Evolutionary conservation across 2,797 vertebrate genomes (phyloP), one percentile per base, ranked within the genome.

Genomic region (Craterocephalus amniculus): DNA sequence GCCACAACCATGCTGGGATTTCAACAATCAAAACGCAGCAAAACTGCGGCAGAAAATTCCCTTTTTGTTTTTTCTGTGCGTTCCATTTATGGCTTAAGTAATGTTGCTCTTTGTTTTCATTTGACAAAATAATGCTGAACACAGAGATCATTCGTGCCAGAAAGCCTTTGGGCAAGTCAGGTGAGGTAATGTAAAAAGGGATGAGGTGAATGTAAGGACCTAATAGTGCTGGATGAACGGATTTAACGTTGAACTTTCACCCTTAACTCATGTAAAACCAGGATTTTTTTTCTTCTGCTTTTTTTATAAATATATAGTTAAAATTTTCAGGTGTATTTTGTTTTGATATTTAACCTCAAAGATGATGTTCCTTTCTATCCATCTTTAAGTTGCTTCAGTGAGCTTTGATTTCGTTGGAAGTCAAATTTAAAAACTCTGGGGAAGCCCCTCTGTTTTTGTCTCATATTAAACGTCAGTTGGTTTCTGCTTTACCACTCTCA

Each of bases 41-140:
- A 56, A 81, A 87, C 79, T 82, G 70, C 74, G 79, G 85, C 57
- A 55, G 69, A 76, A 69, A 83, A 79, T 11, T 45, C 66, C 31
- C 40, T 58, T 32, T 29, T 26, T 29, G n/a, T n/a, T 31, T 7
- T 29, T n/a, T 68, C 1, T n/a, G 8, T 18, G 32, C 1, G 14
- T 65, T 51, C 74, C 56, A 74, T 45, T 38, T 70, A 68, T 49
- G 20, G 55, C 65, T 63, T 8, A 9, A 56, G 65, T 58, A 26
- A 35, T 60, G 16, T 7, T 51, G 26, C 26, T 29, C 27, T 48
- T 40, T 9, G 11, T 62, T 55, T 59, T 10, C 68, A 20, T 49
- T 27, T 20, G 67, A 62, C 7, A 43, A 38, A 45, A 48, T 49
- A 43, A 40, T 61, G n/a, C 40, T 49, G 54, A 60, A 29, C 8